Evolutionary conservation across 2,113 vertebrate genomes (phyloP).

Genomic region (Pelusios castaneus): DNA sequence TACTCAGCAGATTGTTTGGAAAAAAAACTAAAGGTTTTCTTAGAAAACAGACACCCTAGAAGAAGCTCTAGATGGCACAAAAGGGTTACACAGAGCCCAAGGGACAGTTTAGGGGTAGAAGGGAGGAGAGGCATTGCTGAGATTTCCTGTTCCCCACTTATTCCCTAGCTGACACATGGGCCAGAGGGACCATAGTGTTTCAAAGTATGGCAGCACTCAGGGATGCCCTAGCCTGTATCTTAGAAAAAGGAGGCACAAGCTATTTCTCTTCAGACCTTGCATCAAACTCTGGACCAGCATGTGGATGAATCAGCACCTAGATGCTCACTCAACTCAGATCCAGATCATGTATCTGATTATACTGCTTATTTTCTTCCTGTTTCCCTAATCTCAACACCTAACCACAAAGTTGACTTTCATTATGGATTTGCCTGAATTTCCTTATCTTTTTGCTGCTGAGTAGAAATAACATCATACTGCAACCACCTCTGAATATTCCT

Average conservation of each 20-base stretch:
- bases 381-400: not conserved
- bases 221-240: rapidly evolving
- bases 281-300: rapidly evolving
- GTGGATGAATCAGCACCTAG: rapidly evolving
- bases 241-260: rapidly evolving
- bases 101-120: not conserved
- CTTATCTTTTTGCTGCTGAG: not conserved
- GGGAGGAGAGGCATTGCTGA: rapidly evolving
- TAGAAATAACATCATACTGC: not conserved
- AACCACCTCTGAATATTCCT: not conserved
- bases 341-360: not conserved
- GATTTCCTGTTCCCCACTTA: not conserved
- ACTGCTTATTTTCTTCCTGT: not conserved
- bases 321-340: rapidly evolving
- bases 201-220: rapidly evolving
- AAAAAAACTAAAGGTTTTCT: not conserved
- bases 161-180: not conserved
- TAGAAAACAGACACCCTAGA: not conserved
- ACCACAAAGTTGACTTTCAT: rapidly evolving
- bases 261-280: rapidly evolving
- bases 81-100: not conserved
- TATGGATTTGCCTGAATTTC: not conserved
- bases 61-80: not conserved
- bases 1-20: not conserved
- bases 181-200: rapidly evolving